A percentile compares a stretch with the other conserved stretches of the same genome.
These are phyloP conservation scores for Heterochromis multidens DNA, from an alignment of 2,113 vertebrate species.

Conservation along the genomic window DNA sequence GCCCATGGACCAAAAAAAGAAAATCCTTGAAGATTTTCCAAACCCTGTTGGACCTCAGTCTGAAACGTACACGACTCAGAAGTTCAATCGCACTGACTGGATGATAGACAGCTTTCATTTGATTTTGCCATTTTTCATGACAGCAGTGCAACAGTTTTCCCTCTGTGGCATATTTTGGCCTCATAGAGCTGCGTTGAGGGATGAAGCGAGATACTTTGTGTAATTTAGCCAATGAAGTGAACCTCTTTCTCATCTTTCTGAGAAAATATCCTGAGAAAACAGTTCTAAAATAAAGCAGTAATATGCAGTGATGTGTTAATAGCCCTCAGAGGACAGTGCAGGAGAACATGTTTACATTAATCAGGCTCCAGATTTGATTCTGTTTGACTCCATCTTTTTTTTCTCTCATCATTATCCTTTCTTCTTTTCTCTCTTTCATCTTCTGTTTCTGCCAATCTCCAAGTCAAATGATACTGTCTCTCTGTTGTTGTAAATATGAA, in stretches of 20 bases:
- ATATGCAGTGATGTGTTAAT: slow-evolving; percentile 4
- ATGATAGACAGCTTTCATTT: slow-evolving; percentile 48
- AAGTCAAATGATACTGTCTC: slow-evolving; percentile 10
- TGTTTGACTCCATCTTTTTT: slow-evolving; percentile 38
- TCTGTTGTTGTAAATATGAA: slow-evolving; percentile 26
- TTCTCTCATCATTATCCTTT: slow-evolving; percentile 27
- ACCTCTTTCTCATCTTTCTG: neutral
- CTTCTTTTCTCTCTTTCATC: slow-evolving; percentile 11
- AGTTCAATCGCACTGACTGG: slow-evolving; percentile 13
- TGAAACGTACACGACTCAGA: neutral
- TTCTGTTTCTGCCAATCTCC: slow-evolving; percentile 30
- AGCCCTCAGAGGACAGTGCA: slow-evolving; percentile 27
- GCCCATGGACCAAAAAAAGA: slow-evolving; percentile 28
- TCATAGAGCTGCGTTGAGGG: neutral
- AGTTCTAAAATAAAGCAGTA: neutral
- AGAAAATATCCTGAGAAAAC: neutral
- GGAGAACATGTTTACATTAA: slow-evolving; percentile 38
- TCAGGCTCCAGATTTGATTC: slow-evolving; percentile 27
- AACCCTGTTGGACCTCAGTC: slow-evolving; percentile 41
- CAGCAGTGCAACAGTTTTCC: slow-evolving; percentile 3
- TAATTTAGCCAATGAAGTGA: slow-evolving; percentile 2
- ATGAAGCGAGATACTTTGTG: neutral
- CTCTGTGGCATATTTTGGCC: neutral
- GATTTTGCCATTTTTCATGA: slow-evolving; percentile 41
- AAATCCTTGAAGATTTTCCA: slow-evolving; percentile 62